Percentiles rank a stretch among this genome's conserved stretches.
Conservation (phyloP, 2,888 invertebrate genomes). For the Bhutanitis thaidina region DNA sequence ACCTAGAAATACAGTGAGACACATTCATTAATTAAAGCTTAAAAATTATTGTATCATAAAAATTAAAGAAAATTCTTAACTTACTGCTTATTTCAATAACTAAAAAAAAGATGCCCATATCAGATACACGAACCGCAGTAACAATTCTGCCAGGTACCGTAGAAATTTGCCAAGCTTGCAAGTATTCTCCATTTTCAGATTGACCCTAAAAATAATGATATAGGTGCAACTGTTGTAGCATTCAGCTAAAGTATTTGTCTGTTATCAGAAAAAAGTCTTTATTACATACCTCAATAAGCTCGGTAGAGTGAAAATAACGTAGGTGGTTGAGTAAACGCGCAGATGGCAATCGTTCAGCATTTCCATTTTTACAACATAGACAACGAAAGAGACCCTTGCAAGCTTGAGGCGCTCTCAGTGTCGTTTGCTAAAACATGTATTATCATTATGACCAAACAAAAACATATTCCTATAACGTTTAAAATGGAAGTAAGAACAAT, state of each 20-base stretch:
- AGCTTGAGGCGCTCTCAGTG: conserved; percentile 45
- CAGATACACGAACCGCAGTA: conserved; percentile 62
- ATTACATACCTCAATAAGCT: conserved; percentile 66
- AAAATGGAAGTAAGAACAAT: too few relatives aligned
- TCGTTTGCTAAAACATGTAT: conserved; percentile 29
- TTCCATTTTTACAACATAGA: conserved; percentile 64
- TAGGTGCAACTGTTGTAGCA: neutral
- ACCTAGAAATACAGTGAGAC: conserved; percentile 37
- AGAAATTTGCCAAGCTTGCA: conserved; percentile 71
- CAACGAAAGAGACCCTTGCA: conserved; percentile 76
- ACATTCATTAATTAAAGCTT: neutral
- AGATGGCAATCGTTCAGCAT: conserved; percentile 53
- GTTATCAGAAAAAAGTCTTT: neutral
- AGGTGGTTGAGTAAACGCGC: conserved; percentile 75
- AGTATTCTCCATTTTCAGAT: conserved; percentile 65
- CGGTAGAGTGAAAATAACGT: conserved; percentile 65
- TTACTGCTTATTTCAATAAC: conserved; percentile 65
- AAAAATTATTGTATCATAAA: neutral
- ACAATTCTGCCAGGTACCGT: conserved; percentile 62
- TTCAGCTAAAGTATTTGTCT: neutral
- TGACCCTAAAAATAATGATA: conserved; percentile 51
- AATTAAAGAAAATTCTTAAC: conserved; percentile 26
- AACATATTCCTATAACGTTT: too few relatives aligned
- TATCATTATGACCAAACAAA: too few relatives aligned
- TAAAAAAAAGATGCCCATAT: conserved; percentile 73